phyloP scores from a whole-genome alignment of 2,888 invertebrate genomes.

The Incurvaria masculella region DNA sequence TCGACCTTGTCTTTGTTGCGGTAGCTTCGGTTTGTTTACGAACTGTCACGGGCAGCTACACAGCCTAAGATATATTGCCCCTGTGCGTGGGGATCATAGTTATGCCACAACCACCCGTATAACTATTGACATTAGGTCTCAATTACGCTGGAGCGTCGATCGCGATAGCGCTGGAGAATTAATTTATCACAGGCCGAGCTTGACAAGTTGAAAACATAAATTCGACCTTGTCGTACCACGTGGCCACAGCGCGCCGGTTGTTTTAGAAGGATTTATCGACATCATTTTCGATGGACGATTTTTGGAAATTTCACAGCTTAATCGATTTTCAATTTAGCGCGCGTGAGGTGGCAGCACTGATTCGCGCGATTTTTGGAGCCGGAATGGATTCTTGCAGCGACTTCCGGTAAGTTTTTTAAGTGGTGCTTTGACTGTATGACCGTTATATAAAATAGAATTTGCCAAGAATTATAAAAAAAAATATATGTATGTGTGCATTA shows the following conservation, averaged over 20 bases:
- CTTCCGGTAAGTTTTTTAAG: too few species aligned
- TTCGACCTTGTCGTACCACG: slow-evolving; percentile 57
- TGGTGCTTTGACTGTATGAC: too few species aligned
- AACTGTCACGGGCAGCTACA: slow-evolving; percentile 57
- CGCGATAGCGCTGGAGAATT: slow-evolving; percentile 54
- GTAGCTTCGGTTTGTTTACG: slow-evolving; percentile 59
- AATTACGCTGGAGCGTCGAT: slow-evolving; percentile 14
- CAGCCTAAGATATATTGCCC: slow-evolving; percentile 59
- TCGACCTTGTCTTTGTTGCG: slow-evolving; percentile 37
- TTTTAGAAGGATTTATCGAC: slow-evolving; percentile 18
- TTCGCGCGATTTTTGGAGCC: too few species aligned
- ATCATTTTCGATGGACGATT: slow-evolving; percentile 18
- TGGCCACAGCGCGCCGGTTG: slow-evolving; percentile 42
- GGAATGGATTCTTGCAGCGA: too few species aligned
- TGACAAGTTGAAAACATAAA: slow-evolving; percentile 60
- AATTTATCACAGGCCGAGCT: slow-evolving; percentile 58
- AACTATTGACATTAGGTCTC: slow-evolving; percentile 16
- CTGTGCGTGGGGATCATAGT: slow-evolving; percentile 44
- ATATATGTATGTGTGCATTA: too few species aligned
- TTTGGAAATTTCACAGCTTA: slow-evolving; percentile 16
- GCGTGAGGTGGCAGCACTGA: background rate
- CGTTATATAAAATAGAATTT: too few species aligned
- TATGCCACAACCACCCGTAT: slow-evolving; percentile 27
- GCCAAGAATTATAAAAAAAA: too few species aligned
- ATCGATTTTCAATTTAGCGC: slow-evolving; percentile 17